Evolutionary conservation across 1,140 invertebrate species (phyloP).

Genomic region (Papilio polytes): DNA sequence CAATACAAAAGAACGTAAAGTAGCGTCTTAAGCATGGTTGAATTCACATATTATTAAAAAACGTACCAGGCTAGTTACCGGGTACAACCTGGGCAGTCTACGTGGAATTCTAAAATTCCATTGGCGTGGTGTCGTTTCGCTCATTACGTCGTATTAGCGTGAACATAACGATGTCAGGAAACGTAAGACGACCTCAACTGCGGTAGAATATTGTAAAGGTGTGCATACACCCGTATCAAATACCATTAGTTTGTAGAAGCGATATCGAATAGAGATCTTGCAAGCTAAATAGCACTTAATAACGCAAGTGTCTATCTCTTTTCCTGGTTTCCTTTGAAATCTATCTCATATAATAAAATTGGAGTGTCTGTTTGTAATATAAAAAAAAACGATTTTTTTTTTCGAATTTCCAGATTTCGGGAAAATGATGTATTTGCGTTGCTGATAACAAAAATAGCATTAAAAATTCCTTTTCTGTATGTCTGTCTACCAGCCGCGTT

Average conservation of each 20-base stretch:
- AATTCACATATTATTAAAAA: background rate
- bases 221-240: slow-evolving; percentile 31
- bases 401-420: too few relatives aligned
- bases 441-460: too few relatives aligned
- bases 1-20: background rate
- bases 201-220: slow-evolving; percentile 43
- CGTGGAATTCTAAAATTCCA: slow-evolving; percentile 55
- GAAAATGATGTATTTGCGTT: too few relatives aligned
- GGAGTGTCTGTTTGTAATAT: too few relatives aligned
- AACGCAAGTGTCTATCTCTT: too few relatives aligned
- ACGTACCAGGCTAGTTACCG: background rate
- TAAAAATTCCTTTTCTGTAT: too few relatives aligned
- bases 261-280: background rate
- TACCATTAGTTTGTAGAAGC: slow-evolving; percentile 39
- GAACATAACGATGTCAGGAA: slow-evolving; percentile 57
- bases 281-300: too few relatives aligned
- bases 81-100: slow-evolving; percentile 40
- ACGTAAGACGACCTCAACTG: slow-evolving; percentile 49
- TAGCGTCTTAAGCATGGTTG: background rate
- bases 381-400: too few relatives aligned
- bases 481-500: too few relatives aligned
- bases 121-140: slow-evolving; percentile 48
- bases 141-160: slow-evolving; percentile 45
- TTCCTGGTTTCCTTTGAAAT: too few relatives aligned
- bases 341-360: too few relatives aligned